These are phyloP conservation scores for Psix sp. DNA, from an alignment of 1,140 invertebrate genomes.

Conservation along the genomic window DNA sequence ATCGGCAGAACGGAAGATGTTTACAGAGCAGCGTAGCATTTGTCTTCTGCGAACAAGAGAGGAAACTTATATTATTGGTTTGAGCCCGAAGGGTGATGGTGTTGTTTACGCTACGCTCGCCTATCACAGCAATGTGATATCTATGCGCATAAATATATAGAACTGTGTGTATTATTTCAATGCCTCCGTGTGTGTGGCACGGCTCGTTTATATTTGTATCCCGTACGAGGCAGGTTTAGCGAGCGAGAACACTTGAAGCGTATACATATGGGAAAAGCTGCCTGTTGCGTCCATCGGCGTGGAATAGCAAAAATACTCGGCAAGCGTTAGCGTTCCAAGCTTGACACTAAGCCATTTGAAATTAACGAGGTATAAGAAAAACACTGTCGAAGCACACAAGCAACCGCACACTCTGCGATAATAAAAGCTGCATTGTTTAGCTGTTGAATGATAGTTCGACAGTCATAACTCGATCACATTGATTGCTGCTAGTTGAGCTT, in stretches of 20 bases:
- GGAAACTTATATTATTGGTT: slow-evolving; percentile 55
- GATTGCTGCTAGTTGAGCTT: no score
- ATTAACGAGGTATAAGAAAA: slow-evolving; percentile 68
- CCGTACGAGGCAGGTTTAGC: slow-evolving; percentile 45
- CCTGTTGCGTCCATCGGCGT: slow-evolving; percentile 69
- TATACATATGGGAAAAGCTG: slow-evolving; percentile 69
- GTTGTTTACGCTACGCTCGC: slow-evolving; percentile 53
- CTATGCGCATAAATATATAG: slow-evolving; percentile 63
- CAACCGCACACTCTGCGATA: slow-evolving; percentile 47
- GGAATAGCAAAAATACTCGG: slow-evolving; percentile 70
- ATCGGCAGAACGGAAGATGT: slow-evolving; percentile 20
- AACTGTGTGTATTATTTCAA: slow-evolving; percentile 55
- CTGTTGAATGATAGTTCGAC: slow-evolving; percentile 44
- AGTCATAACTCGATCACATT: no score
- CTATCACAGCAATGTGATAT: slow-evolving; percentile 61
- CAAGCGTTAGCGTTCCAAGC: slow-evolving; percentile 59
- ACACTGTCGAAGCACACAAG: slow-evolving; percentile 57
- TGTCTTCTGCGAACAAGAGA: slow-evolving; percentile 26
- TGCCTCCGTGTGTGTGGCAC: slow-evolving; percentile 26
- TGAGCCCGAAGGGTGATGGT: slow-evolving; percentile 36
- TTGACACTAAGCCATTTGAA: slow-evolving; percentile 61
- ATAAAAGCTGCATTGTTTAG: slow-evolving; percentile 54
- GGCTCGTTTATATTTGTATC: slow-evolving; percentile 36
- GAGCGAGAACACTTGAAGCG: slow-evolving; percentile 56
- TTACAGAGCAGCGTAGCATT: slow-evolving; percentile 41